A percentile compares a stretch with the other conserved stretches of the same genome.
Conservation (phyloP, 2,888 invertebrate genomes). For the Celastrina argiolus region DNA sequence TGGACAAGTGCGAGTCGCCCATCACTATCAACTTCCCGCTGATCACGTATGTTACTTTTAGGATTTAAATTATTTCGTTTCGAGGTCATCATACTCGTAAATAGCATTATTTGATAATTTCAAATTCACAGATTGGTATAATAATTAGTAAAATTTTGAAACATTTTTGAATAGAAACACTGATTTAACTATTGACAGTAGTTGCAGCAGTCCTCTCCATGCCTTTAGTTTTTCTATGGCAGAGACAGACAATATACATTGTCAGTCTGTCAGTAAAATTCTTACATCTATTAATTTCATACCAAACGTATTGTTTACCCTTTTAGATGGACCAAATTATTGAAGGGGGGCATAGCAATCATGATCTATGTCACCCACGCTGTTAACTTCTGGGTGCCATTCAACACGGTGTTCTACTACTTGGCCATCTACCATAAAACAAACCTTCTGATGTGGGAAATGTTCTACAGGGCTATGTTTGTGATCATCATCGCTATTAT, state of each 20-base stretch:
- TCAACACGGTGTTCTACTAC: conserved; percentile 53
- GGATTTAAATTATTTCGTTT: too few relatives aligned
- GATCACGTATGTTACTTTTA: conserved; percentile 44
- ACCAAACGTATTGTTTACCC: background rate
- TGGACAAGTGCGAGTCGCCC: conserved; percentile 44
- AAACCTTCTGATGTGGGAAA: conserved; percentile 41
- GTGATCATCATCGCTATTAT: conserved; percentile 39
- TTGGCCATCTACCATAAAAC: conserved; percentile 36
- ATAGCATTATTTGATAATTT: too few relatives aligned
- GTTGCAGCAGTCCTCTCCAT: too few relatives aligned
- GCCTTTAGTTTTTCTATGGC: too few relatives aligned
- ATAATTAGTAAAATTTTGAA: too few relatives aligned
- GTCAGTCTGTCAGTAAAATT: too few relatives aligned
- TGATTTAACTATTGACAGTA: too few relatives aligned
- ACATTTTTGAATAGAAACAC: too few relatives aligned
- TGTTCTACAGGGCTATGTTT: conserved; percentile 47
- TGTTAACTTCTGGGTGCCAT: conserved; percentile 61
- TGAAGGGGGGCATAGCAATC: conserved; percentile 49
- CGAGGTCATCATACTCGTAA: too few relatives aligned
- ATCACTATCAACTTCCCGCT: conserved; percentile 63
- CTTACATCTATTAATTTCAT: too few relatives aligned
- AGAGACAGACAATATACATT: too few relatives aligned
- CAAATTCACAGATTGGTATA: too few relatives aligned
- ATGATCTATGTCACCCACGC: conserved; percentile 63
- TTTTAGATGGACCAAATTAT: conserved; percentile 49